Evolutionary conservation across 2,888 invertebrate species (phyloP), one percentile per base, ranked within the genome.

Genomic region (Sicus ferrugineus): DNA sequence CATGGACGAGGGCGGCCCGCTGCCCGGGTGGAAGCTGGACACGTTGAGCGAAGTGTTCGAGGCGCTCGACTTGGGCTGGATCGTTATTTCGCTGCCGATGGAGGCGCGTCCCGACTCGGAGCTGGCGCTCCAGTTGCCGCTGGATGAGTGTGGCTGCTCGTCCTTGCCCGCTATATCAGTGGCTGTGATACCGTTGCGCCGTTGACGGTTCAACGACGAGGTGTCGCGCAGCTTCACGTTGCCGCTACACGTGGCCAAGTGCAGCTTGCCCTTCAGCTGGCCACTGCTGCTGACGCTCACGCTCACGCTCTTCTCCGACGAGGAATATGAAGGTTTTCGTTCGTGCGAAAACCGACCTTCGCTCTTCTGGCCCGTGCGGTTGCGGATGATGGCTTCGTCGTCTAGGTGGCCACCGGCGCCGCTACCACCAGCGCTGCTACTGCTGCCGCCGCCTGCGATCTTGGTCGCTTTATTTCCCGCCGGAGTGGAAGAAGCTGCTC

Each of bases 61-160:
- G 14, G 90, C 90, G 66, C 90, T 89, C 70, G 91, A 91, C 83
- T 91, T 91, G 21, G 91, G 91, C 67, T 88, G 88, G 68, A 89
- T 88, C 16, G 91, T 89, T 61, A 93, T 92, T 86, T 94, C 94
- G 62, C 94, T 94, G 73, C 93, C 94, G 71, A 94, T 92, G 67
- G 94, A 94, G 5, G 94, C 93, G 72, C 94, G 87, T 23, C 94
- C 94, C 67, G 94, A 94, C 83, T 94, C 94, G 0, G 95, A 95
- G 80, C 95, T 96, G 1, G 94, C 96, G 75, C 95, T 95, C 97
- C 97, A 97, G 85, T 97, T 96, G 48, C 97, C 97, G 78, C 94
- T 93, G 16, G 95, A 95, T 1, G 95, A 95, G 85, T 95, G 93
- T 42, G 92, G 92, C 79, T 94, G 93, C 73, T 95, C 94, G 83